Percentiles rank a stretch among this genome's conserved stretches.
phyloP scores from a whole-genome alignment of 2,797 vertebrate genomes.

The Scyliorhinus canicula region DNA sequence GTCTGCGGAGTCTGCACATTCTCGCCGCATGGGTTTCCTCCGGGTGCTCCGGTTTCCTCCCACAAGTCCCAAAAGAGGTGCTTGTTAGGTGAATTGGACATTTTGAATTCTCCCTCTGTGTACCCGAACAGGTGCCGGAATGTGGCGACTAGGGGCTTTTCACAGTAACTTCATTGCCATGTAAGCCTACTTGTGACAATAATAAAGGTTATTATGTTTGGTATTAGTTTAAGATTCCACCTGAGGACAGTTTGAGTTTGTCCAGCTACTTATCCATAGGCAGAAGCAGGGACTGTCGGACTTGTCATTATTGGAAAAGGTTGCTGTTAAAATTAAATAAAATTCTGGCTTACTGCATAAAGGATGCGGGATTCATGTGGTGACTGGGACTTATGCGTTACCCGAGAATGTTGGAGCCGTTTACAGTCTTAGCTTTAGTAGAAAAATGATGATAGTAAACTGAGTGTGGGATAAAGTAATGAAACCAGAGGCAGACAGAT shows the following conservation, averaged over 20 bases:
- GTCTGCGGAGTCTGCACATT: too few relatives aligned
- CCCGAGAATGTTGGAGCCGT: background rate
- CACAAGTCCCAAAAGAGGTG: too few relatives aligned
- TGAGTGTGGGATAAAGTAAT: background rate
- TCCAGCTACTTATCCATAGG: background rate
- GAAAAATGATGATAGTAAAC: background rate
- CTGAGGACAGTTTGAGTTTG: background rate
- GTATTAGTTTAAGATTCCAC: background rate
- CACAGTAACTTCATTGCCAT: too few relatives aligned
- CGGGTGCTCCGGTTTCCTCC: too few relatives aligned
- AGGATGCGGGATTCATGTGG: background rate
- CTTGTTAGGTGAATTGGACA: too few relatives aligned
- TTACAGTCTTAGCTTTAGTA: background rate
- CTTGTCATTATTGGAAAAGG: background rate
- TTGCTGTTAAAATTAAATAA: background rate
- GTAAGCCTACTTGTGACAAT: too few relatives aligned
- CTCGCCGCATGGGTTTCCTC: too few relatives aligned
- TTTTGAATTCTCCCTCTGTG: too few relatives aligned
- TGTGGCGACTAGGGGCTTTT: too few relatives aligned
- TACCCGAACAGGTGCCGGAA: too few relatives aligned
- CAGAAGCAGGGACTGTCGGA: background rate
- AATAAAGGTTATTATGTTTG: too few relatives aligned
- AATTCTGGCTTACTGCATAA: background rate
- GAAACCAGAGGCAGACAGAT: too few relatives aligned
- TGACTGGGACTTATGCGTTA: background rate